Evolutionary conservation across 2,797 vertebrate genomes (phyloP), one percentile per base, ranked within the genome.

Genomic region (Psittacula derbiana): DNA sequence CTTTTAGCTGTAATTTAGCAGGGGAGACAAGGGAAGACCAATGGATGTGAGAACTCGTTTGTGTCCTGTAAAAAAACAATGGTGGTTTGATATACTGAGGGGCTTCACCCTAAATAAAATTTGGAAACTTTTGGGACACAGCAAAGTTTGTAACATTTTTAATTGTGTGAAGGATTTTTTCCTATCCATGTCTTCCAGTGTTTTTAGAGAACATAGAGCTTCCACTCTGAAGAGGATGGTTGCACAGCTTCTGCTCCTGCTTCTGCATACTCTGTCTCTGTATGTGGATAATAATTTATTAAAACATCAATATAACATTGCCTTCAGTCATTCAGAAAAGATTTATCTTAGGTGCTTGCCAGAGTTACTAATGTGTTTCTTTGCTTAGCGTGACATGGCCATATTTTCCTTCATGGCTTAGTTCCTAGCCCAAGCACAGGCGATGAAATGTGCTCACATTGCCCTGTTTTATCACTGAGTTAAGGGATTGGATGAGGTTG

Each of bases 331-430:
- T 90, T 96, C 55, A 73, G 83, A 92, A 72, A 55, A 87, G 66
- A 52, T 67, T 94, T 94, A 92, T 87, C 90, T 92, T 81, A 60
- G 64, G 41, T 87, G 65, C 88, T 92, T 97, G 92, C 91, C 86
- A 88, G 91, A 86, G 69, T 87, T 95, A 75, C 91, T 94, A 62
- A 38, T 94, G 79, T 87, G 75, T 96, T 90, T 86, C 92, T 96
- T 95, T 94, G 86, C 93, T 93, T 41, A 92, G 81, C 16, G 27
- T 94, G 94, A 92, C 88, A 78, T 75, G 92, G 89, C 91, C 21
- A 0, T 91, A 46, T 92, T 96, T 96, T 94, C 73, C 91, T 78
- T 74, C 80, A 6, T 86, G 91, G 91, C 89, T 74, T 82, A 46
- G 57, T 81, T 96, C 92, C 95, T 94, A 21, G 41, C 21, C n/a